Evolutionary conservation across 2,113 vertebrate species (phyloP).

Genomic region (Tachysurus fulvidraco): DNA sequence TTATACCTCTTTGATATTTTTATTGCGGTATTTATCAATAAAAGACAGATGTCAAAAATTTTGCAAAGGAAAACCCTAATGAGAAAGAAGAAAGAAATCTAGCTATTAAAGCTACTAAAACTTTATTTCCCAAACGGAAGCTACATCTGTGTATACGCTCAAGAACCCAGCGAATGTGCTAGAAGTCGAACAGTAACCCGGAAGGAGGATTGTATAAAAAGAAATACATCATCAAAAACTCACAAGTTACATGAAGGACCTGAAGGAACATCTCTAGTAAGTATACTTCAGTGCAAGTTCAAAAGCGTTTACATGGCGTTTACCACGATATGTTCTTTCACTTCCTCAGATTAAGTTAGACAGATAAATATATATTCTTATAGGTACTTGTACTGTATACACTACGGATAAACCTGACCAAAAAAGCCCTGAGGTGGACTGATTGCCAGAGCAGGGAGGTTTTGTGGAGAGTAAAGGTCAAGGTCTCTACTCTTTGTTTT

Average conservation of each 20-base stretch:
- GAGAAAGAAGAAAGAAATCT: neutral
- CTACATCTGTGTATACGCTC: no score
- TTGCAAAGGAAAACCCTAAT: neutral
- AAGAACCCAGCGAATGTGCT: no score
- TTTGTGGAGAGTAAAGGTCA: constrained; percentile 64
- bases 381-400: neutral
- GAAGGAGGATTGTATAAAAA: no score
- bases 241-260: no score
- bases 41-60: neutral
- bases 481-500: constrained; percentile 61
- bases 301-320: neutral
- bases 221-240: no score
- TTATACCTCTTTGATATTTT: no score
- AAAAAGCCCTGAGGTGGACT: constrained; percentile 50
- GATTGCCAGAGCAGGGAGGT: constrained; percentile 65
- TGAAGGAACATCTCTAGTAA: neutral
- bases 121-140: neutral
- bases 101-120: neutral
- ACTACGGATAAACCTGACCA: constrained; percentile 24
- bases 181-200: no score
- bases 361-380: neutral
- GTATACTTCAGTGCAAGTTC: neutral
- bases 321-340: neutral
- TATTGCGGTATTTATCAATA: neutral
- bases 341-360: neutral